phyloP scores from a whole-genome alignment of 2,797 vertebrate species.

The Brotula barbata region DNA sequence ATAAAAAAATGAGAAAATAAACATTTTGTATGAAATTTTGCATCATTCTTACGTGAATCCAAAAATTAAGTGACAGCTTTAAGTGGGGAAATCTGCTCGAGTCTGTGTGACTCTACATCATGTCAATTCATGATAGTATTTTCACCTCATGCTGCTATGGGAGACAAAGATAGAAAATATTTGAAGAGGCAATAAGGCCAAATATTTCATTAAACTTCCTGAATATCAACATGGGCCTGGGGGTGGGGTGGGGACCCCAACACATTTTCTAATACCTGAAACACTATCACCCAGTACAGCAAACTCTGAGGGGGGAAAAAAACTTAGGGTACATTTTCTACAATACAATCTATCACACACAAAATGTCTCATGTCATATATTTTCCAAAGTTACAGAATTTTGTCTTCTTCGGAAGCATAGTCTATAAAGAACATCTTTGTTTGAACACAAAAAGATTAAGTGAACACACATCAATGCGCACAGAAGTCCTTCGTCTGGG shows the following conservation, averaged over 20 bases:
- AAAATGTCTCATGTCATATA: constrained; percentile 70
- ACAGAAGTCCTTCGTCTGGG: constrained; percentile 82
- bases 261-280: constrained; percentile 65
- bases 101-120: constrained; percentile 28
- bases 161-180: constrained; percentile 38
- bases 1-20: constrained; percentile 35
- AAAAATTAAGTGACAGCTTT: constrained; percentile 33
- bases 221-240: constrained; percentile 48
- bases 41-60: constrained; percentile 24
- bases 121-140: constrained; percentile 46
- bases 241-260: constrained; percentile 27
- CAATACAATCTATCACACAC: constrained; percentile 78
- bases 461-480: constrained; percentile 80
- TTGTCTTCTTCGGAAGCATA: constrained; percentile 78
- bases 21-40: constrained; percentile 36
- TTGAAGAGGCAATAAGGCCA: constrained; percentile 66
- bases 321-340: constrained; percentile 73
- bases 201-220: constrained; percentile 63
- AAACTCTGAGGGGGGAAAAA: constrained; percentile 57
- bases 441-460: constrained; percentile 82
- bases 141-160: constrained; percentile 49
- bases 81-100: constrained; percentile 12
- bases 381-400: constrained; percentile 73
- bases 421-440: constrained; percentile 80
- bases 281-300: constrained; percentile 72